These are phyloP conservation scores for Anhinga anhinga DNA, from an alignment of 2,113 vertebrate species.

Conservation along the genomic window DNA sequence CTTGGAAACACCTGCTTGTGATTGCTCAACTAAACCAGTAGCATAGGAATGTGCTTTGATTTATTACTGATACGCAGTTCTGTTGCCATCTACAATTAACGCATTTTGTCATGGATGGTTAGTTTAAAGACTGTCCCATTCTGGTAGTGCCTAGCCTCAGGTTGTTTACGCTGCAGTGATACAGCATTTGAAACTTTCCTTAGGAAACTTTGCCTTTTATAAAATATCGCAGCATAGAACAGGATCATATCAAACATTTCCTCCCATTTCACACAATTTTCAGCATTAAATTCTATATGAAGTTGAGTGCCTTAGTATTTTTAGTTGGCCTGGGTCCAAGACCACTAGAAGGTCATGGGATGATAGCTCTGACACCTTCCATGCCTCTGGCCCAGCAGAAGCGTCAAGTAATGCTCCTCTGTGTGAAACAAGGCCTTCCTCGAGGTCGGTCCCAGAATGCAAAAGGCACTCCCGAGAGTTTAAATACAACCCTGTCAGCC, in stretches of 20 bases:
- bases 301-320: neutral
- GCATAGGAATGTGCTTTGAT: neutral
- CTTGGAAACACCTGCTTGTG: neutral
- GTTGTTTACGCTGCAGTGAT: neutral
- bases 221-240: neutral
- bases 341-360: neutral
- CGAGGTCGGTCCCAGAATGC: neutral
- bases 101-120: neutral
- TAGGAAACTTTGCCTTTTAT: neutral
- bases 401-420: neutral
- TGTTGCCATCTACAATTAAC: accelerated
- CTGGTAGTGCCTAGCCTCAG: neutral
- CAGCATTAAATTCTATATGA: neutral
- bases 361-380: neutral
- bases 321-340: neutral
- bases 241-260: neutral
- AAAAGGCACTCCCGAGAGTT: neutral
- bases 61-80: neutral
- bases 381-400: neutral
- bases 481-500: neutral
- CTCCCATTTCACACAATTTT: neutral
- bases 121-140: neutral
- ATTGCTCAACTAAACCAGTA: neutral
- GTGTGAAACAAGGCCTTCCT: neutral
- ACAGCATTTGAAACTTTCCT: neutral